A percentile compares a stretch with the other conserved stretches of the same genome.
phyloP scores from a whole-genome alignment of 92 coral and sea anemone genomes.

The Pocillopora meandrina region DNA sequence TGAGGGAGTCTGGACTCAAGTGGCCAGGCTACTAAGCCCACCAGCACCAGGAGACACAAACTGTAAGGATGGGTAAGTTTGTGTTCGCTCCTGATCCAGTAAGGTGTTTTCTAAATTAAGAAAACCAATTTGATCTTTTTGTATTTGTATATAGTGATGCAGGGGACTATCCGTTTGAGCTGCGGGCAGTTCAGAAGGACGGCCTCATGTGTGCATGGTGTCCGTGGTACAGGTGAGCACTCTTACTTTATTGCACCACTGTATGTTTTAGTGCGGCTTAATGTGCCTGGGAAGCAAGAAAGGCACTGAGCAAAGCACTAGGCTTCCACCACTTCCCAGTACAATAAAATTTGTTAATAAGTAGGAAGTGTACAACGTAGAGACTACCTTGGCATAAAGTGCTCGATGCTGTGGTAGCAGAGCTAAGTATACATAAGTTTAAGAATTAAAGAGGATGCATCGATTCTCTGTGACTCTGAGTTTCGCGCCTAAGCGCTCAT shows the following conservation, averaged over 20 bases:
- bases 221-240: slow-evolving; percentile 87
- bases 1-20: slow-evolving; percentile 89
- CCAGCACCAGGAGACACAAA: slow-evolving; percentile 96
- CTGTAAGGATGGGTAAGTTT: slow-evolving; percentile 70
- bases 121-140: not conserved
- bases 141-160: slow-evolving; percentile 41
- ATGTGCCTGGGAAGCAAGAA: not conserved
- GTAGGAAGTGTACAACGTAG: too few species aligned
- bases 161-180: slow-evolving; percentile 88
- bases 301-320: too few species aligned
- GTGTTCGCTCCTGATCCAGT: not conserved
- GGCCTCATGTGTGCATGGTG: slow-evolving; percentile 96
- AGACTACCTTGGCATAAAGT: too few species aligned
- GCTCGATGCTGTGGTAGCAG: too few species aligned
- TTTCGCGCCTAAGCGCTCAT: too few species aligned
- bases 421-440: too few species aligned
- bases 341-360: too few species aligned
- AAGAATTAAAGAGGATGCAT: too few species aligned
- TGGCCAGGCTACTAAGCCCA: slow-evolving; percentile 88
- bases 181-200: slow-evolving; percentile 91
- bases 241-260: not conserved
- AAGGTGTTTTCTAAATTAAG: not conserved
- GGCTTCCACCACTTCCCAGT: too few species aligned
- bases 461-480: too few species aligned
- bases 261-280: not conserved